Evolutionary conservation across 2,113 vertebrate species (phyloP).

Genomic region (Pyxicephalus adspersus): DNA sequence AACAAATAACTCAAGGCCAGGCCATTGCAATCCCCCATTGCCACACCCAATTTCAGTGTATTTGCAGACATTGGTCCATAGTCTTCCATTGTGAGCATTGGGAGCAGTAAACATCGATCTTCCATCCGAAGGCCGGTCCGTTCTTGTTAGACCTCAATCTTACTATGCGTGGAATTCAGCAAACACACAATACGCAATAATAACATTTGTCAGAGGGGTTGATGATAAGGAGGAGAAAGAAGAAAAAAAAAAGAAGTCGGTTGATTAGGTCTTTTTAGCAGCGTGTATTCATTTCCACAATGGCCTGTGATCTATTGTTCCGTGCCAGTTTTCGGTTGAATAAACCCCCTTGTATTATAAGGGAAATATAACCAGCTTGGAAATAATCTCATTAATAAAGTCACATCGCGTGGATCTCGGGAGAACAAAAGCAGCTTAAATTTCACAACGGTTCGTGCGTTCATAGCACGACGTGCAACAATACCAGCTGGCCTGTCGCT

Average conservation of each 20-base stretch:
- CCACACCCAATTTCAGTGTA: no score
- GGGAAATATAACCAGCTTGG: constrained; percentile 21
- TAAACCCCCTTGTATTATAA: constrained; percentile 9
- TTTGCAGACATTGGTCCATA: no score
- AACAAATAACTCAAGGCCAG: no score
- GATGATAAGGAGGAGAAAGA: background rate
- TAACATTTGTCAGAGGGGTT: background rate
- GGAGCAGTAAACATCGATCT: no score
- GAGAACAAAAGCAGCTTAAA: constrained; percentile 39
- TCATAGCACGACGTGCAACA: background rate
- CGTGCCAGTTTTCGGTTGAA: constrained; percentile 3
- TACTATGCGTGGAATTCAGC: no score
- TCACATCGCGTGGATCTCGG: constrained; percentile 15
- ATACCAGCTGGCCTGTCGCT: background rate
- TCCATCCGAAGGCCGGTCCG: no score
- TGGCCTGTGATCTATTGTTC: constrained; percentile 28
- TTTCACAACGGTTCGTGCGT: constrained; percentile 16
- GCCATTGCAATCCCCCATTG: no score
- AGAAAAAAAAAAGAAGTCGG: background rate
- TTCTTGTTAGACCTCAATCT: no score
- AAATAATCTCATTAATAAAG: constrained; percentile 53
- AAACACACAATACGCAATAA: no score
- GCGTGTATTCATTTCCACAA: background rate
- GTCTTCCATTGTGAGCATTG: no score
- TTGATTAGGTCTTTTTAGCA: background rate